Percentiles rank a stretch among this genome's conserved stretches.
Conservation (phyloP, 2,888 invertebrate genomes). For the Amitus sp. region DNA sequence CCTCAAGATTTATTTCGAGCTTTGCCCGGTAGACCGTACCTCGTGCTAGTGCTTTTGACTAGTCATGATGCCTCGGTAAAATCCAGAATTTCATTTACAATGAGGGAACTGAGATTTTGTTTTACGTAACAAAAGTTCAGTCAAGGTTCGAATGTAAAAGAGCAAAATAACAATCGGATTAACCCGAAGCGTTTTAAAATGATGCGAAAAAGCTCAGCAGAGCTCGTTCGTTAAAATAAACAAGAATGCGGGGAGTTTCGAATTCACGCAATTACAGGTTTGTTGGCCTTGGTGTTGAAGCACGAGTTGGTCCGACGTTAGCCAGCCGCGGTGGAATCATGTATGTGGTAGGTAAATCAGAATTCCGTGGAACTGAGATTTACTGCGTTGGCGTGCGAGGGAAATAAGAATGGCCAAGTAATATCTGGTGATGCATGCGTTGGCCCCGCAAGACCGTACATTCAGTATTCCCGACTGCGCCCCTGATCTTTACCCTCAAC, state of each 20-base stretch:
- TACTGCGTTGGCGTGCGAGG: constrained; percentile 15
- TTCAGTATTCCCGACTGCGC: constrained; percentile 3
- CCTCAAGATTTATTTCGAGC: constrained; percentile 43
- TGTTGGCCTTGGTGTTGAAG: constrained; percentile 15
- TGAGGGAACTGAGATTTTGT: no score
- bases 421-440: constrained; percentile 12
- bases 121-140: no score
- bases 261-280: constrained; percentile 14
- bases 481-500: neutral
- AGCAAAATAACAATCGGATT: no score
- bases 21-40: constrained; percentile 37
- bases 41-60: constrained; percentile 31
- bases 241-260: constrained; percentile 11
- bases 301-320: constrained; percentile 24
- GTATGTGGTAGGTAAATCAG: constrained; percentile 22
- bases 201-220: no score
- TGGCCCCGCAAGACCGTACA: neutral
- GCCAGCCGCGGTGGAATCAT: constrained; percentile 20
- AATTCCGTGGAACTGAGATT: constrained; percentile 24
- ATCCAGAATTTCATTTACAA: constrained; percentile 27
- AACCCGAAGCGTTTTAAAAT: no score
- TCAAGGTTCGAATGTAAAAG: neutral
- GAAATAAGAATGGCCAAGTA: constrained; percentile 23
- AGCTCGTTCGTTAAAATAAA: no score
- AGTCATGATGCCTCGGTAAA: constrained; percentile 26